Evolutionary conservation across 1,140 invertebrate species (phyloP).

Genomic region (Bacillus rossius): DNA sequence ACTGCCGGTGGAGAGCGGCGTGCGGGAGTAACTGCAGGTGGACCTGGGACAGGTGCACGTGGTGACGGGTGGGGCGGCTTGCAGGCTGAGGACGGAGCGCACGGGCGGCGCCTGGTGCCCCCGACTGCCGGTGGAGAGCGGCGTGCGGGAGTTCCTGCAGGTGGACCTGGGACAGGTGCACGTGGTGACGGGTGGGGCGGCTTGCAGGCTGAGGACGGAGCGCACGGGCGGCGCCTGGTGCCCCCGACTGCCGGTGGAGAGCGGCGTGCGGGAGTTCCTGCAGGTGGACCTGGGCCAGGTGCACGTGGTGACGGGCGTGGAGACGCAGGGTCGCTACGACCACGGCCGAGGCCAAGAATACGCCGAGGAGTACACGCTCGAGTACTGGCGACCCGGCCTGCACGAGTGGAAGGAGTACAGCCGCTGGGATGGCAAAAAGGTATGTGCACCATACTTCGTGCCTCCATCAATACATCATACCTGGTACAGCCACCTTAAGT

Average conservation of each 20-base stretch:
- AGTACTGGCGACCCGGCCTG: constrained; percentile 63
- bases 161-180: too few species aligned
- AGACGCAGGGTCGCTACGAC: constrained; percentile 75
- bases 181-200: constrained; percentile 1
- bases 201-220: constrained; percentile 64
- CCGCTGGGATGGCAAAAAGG: constrained; percentile 55
- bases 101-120: too few species aligned
- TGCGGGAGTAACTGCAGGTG: too few species aligned
- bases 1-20: too few species aligned
- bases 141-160: too few species aligned
- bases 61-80: too few species aligned
- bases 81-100: too few species aligned
- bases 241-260: constrained; percentile 62
- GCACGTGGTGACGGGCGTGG: constrained; percentile 63
- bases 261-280: constrained; percentile 64
- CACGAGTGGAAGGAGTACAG: constrained; percentile 58
- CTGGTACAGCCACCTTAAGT: too few species aligned
- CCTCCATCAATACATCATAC: too few species aligned
- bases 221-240: constrained; percentile 79
- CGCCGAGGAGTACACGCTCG: constrained; percentile 64
- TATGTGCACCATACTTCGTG: too few species aligned
- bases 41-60: too few species aligned
- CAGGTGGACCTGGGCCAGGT: constrained; percentile 63
- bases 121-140: too few species aligned
- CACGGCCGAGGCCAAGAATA: constrained; percentile 73